Percentiles rank a stretch among this genome's conserved stretches.
Evolutionary conservation across 2,888 invertebrate genomes (phyloP).

Genomic region (Panorpa germanica): DNA sequence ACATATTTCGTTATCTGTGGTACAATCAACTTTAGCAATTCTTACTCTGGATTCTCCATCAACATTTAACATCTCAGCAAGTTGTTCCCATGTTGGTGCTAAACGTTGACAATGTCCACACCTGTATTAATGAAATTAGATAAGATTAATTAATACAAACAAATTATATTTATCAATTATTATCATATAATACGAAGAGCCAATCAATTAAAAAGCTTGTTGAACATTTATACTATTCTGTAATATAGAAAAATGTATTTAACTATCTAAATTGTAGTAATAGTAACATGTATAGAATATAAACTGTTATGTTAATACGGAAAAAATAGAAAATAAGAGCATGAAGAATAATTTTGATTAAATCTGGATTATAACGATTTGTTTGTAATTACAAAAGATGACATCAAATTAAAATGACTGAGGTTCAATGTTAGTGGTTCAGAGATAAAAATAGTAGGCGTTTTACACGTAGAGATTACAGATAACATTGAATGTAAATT

Average conservation of each 20-base stretch:
- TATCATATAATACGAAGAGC: conserved; percentile 7
- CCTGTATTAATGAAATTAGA: conserved; percentile 28
- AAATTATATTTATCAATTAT: conserved; percentile 8
- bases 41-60: conserved; percentile 39
- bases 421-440: conserved; percentile 1
- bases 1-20: conserved; percentile 45
- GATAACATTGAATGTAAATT: background rate
- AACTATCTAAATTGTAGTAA: too few relatives aligned
- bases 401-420: background rate
- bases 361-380: too few relatives aligned
- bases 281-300: too few relatives aligned
- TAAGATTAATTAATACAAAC: conserved; percentile 7
- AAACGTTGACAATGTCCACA: conserved; percentile 70
- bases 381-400: background rate
- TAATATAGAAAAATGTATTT: too few relatives aligned
- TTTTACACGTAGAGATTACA: background rate
- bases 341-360: too few relatives aligned
- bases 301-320: too few relatives aligned
- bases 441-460: background rate
- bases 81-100: conserved; percentile 54
- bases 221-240: conserved; percentile 1
- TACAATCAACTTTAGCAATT: conserved; percentile 68
- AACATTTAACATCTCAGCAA: conserved; percentile 47
- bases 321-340: too few relatives aligned
- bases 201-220: conserved; percentile 5